Conservation (phyloP, 2,113 vertebrate genomes). For the Myotis yumanensis region DNA sequence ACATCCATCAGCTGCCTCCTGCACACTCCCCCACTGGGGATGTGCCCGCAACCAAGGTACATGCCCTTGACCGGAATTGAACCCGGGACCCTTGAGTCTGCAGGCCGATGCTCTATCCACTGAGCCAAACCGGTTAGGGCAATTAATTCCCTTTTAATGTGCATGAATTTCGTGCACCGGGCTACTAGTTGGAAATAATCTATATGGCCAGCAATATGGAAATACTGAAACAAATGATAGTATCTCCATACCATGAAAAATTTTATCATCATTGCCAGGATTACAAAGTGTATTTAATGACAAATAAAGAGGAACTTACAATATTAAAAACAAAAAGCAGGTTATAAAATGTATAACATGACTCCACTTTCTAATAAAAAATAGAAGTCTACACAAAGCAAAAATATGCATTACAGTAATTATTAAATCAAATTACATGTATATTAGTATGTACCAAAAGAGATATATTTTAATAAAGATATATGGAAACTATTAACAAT, state of each 20-base stretch:
- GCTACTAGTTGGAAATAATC: background rate
- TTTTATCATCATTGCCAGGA: background rate
- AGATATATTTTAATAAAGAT: background rate
- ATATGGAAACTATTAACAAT: background rate
- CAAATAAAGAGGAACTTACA: background rate
- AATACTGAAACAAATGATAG: conserved; percentile 17
- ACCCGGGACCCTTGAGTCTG: too few relatives aligned
- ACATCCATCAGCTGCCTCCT: too few relatives aligned
- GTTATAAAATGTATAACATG: background rate
- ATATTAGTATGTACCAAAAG: background rate
- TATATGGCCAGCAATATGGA: background rate
- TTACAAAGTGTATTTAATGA: background rate
- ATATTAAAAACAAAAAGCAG: background rate
- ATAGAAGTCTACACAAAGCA: background rate
- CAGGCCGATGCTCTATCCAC: too few relatives aligned
- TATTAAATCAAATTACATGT: background rate
- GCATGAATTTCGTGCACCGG: too few relatives aligned
- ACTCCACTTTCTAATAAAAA: background rate
- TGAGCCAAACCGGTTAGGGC: too few relatives aligned
- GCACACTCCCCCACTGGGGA: too few relatives aligned
- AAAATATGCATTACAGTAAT: background rate
- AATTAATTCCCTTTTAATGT: too few relatives aligned
- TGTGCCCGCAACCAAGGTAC: too few relatives aligned
- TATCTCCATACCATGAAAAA: background rate
- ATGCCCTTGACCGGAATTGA: too few relatives aligned